Conservation (phyloP, 2,888 invertebrate species). For the Yponomeuta sedellus region DNA sequence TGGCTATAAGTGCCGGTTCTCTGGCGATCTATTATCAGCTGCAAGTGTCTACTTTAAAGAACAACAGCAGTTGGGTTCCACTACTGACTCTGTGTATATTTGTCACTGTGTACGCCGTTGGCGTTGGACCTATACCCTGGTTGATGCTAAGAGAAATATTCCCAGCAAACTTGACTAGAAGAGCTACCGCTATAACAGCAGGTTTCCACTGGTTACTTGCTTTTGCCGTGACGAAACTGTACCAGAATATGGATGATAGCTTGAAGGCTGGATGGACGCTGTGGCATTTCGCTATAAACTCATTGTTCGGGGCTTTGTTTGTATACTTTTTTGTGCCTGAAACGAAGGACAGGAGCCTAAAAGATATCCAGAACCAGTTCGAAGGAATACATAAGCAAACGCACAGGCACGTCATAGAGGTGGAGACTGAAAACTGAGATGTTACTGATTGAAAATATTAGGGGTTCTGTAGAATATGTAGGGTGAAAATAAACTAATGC, state of each 20-base stretch:
- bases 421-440: conserved; percentile 49
- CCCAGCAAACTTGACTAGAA: conserved; percentile 76
- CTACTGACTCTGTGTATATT: conserved; percentile 73
- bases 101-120: conserved; percentile 78
- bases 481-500: too few species aligned
- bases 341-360: conserved; percentile 75
- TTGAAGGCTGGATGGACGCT: conserved; percentile 80
- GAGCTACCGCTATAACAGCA: conserved; percentile 81
- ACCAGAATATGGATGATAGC: conserved; percentile 73
- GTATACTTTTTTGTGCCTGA: conserved; percentile 82
- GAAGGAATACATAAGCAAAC: conserved; percentile 60
- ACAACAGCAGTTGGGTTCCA: conserved; percentile 69
- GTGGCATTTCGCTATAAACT: conserved; percentile 79
- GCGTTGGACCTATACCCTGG: conserved; percentile 85
- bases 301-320: conserved; percentile 77
- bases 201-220: conserved; percentile 83
- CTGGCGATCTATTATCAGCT: conserved; percentile 69
- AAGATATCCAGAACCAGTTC: conserved; percentile 74
- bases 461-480: neutral
- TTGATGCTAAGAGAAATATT: conserved; percentile 82
- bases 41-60: conserved; percentile 37
- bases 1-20: conserved; percentile 71
- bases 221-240: conserved; percentile 78
- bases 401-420: conserved; percentile 65
- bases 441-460: neutral